Evolutionary conservation across 2,113 vertebrate species (phyloP).

Genomic region (Percina caprodes): DNA sequence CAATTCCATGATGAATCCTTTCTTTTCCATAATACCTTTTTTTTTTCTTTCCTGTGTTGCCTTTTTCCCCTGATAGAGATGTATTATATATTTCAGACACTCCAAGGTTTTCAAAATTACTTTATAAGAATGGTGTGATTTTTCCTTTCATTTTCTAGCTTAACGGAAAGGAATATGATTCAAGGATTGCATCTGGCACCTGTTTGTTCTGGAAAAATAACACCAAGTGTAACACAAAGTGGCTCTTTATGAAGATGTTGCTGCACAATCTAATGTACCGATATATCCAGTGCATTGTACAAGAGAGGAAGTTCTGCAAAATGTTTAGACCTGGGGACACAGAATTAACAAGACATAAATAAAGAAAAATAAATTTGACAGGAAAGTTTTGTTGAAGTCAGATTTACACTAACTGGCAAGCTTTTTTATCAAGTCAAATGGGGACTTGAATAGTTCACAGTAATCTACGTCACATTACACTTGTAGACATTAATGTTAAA

Average conservation of each 20-base stretch:
- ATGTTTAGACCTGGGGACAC: background rate
- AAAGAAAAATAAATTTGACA: background rate
- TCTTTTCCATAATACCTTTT: conserved; percentile 19
- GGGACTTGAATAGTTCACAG: background rate
- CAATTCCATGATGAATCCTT: conserved; percentile 27
- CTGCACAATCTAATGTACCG: background rate
- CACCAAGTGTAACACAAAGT: background rate
- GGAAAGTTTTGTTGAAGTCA: background rate
- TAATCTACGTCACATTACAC: background rate
- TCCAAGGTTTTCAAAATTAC: conserved; percentile 36
- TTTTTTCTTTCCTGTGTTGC: conserved; percentile 4
- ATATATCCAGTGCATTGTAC: too few relatives aligned
- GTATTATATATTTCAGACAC: conserved; percentile 36
- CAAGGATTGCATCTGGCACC: background rate
- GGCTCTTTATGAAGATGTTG: background rate
- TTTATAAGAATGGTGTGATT: background rate
- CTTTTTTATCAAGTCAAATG: background rate
- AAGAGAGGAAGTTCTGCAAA: background rate
- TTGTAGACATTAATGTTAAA: background rate
- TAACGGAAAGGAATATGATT: background rate
- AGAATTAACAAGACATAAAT: background rate
- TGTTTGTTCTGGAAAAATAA: background rate
- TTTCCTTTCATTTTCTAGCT: background rate
- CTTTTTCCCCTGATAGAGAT: conserved; percentile 12
- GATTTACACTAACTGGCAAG: background rate